phyloP scores from a whole-genome alignment of 2,113 vertebrate species.

The Pangasianodon hypophthalmus region DNA sequence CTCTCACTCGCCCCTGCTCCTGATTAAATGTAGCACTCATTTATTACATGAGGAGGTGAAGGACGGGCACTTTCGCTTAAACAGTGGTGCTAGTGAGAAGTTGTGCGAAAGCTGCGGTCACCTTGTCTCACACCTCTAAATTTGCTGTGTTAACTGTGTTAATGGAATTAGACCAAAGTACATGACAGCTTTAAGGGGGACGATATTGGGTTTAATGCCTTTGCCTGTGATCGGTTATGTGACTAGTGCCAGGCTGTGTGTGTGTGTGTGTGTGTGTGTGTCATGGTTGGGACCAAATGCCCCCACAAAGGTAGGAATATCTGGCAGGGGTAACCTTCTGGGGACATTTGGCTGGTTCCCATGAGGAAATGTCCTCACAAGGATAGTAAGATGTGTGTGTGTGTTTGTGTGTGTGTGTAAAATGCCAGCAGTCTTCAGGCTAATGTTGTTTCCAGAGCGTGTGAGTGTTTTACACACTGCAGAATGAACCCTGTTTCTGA shows the following conservation, averaged over 20 bases:
- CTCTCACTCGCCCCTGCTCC: not conserved
- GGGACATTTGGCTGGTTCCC: not conserved
- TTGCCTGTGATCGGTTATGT: conserved; percentile 57
- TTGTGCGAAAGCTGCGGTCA: conserved; percentile 1
- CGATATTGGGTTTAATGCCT: conserved; percentile 71
- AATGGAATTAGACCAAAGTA: conserved; percentile 31
- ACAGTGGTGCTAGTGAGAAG: not conserved
- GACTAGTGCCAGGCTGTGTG: conserved; percentile 52
- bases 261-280: not conserved
- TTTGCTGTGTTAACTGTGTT: conserved; percentile 12
- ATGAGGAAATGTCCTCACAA: not conserved
- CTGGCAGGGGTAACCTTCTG: not conserved
- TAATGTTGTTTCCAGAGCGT: not conserved
- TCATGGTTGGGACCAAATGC: not conserved
- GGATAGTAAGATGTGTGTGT: not conserved
- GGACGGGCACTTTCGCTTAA: not conserved
- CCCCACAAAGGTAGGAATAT: not conserved
- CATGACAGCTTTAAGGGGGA: conserved; percentile 56
- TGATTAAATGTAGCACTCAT: conserved; percentile 39
- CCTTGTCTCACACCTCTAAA: conserved; percentile 26
- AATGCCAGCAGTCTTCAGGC: not conserved
- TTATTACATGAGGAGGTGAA: conserved; percentile 19
- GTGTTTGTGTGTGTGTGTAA: not conserved
- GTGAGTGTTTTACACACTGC: conserved; percentile 23
- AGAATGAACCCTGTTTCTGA: not conserved